Evolutionary conservation across 2,888 invertebrate species (phyloP), one percentile per base, ranked within the genome.

Genomic region (Pterostichus niger): DNA sequence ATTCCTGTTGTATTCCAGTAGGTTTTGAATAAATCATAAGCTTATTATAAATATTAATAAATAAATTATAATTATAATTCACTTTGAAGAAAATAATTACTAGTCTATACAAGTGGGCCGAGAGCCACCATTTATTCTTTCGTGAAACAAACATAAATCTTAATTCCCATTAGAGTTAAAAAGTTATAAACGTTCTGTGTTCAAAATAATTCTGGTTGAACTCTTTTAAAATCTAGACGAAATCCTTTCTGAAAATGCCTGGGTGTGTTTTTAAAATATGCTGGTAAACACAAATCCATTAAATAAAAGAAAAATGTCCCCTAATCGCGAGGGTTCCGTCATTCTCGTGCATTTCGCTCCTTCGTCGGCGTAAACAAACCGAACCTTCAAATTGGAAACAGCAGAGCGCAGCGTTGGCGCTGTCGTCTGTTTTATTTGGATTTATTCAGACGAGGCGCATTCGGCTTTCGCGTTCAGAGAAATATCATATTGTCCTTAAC

Each of bases 401-500:
- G 40, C 40, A 40, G 40, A 40, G 40, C 40, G 40, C 40, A 40
- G 40, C 40, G 40, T 40, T 40, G 40, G 40, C 40, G 40, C 44
- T 44, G 56, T 24, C 82, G 56, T 44, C 61, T 59, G 75, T 61
- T 82, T 68, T 82, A 82, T 82, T 82, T 82, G 82, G 82, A 75
- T 82, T 82, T 82, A 82, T 82, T 82, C 82, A 82, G 61, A 59
- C 75, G 82, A 35, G 52, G 33, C 52, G 17, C 56, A 52, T 75
- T 71, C 71, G 46, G 68, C 44, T 9, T 33, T 31, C 49, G n/a
- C 73, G 73, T 81, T 71, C 73, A 31, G 44, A 44, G 82, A 56
- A 82, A 82, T 82, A 82, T 82, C 61, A 82, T 82, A 82, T 82
- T 71, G 75, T 82, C 61, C 75, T 59, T 82, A 82, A 82, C 73